These are phyloP conservation scores for Neodiprion virginianus DNA, from an alignment of 1,140 invertebrate species.

Conservation along the genomic window DNA sequence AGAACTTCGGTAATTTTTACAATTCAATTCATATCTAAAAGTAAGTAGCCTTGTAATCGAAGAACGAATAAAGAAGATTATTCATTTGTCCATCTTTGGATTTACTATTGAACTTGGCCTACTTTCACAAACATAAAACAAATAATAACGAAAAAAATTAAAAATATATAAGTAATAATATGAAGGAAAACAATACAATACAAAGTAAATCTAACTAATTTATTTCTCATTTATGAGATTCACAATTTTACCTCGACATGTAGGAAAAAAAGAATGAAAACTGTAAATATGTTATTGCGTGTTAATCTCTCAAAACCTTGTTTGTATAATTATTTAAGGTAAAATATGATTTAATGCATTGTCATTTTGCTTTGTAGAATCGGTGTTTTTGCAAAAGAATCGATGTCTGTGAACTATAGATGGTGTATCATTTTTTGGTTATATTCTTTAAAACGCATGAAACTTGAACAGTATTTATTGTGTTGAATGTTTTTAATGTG, in stretches of 20 bases:
- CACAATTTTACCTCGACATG: conserved; percentile 34
- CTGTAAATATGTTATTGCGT: conserved; percentile 36
- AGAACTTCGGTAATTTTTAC: neutral
- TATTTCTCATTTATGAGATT: conserved; percentile 25
- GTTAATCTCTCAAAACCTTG: conserved; percentile 28
- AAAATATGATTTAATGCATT: neutral
- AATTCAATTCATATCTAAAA: neutral
- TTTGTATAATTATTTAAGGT: neutral
- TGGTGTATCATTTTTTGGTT: neutral
- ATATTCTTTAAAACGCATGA: conserved; percentile 23
- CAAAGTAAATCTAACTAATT: conserved; percentile 14
- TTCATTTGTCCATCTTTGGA: neutral
- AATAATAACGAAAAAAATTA: neutral
- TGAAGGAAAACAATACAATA: conserved; percentile 12
- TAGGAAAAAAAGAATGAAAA: conserved; percentile 21
- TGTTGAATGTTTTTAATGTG: conserved; percentile 22
- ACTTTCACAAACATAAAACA: neutral
- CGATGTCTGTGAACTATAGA: neutral
- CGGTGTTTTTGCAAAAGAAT: conserved; percentile 7
- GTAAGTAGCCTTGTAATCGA: neutral
- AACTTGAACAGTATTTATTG: conserved; percentile 32
- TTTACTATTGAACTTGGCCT: neutral
- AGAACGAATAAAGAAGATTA: neutral
- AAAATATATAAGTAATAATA: conserved; percentile 3
- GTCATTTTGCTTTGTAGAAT: neutral